Percentiles rank a stretch among this genome's conserved stretches.
Evolutionary conservation across 2,797 vertebrate species (phyloP).

Genomic region (Pipistrellus kuhlii): DNA sequence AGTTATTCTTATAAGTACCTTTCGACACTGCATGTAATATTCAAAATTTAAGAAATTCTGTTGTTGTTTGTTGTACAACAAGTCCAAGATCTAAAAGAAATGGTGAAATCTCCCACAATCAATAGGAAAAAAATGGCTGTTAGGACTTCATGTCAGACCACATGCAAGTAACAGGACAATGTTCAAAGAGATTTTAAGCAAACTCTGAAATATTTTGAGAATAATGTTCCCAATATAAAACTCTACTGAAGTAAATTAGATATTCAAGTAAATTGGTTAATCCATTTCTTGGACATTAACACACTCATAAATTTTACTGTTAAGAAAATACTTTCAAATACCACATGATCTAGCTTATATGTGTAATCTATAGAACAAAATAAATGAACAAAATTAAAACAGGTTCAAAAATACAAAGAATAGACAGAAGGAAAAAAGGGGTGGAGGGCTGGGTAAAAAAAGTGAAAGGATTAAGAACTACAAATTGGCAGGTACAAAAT

Average conservation of each 20-base stretch:
- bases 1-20: neutral
- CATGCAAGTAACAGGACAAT: neutral
- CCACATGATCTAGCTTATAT: neutral
- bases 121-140: neutral
- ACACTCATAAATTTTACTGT: neutral
- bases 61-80: neutral
- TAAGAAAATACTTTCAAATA: slow-evolving; percentile 12
- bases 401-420: neutral
- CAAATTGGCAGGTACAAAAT: neutral
- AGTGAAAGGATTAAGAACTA: too few species aligned
- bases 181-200: neutral
- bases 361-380: neutral
- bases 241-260: neutral
- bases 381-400: neutral
- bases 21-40: neutral
- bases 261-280: neutral
- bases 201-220: neutral
- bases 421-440: neutral
- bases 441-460: neutral
- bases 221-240: neutral
- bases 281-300: neutral
- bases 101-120: neutral
- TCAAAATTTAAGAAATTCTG: neutral
- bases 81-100: neutral
- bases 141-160: neutral